Evolutionary conservation across 1,140 invertebrate species (phyloP).

Genomic region (Megalonaias nervosa): DNA sequence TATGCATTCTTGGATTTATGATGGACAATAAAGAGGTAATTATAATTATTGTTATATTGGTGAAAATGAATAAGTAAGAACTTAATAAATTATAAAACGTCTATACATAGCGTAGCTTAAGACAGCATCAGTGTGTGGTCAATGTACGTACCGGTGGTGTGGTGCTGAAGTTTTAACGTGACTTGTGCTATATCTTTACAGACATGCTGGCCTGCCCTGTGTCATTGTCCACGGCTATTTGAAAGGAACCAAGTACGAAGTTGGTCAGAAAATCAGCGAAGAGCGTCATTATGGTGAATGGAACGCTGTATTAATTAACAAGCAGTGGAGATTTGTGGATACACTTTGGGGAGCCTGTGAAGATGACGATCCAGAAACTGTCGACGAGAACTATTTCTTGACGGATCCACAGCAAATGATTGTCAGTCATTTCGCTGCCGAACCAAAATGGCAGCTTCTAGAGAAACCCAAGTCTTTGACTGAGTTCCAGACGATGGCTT

Average conservation of each 20-base stretch:
- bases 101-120: too few relatives aligned
- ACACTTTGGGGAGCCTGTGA: constrained; percentile 54
- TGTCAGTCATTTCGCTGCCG: constrained; percentile 73
- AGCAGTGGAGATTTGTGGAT: constrained; percentile 49
- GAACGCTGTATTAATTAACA: constrained; percentile 50
- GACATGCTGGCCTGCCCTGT: constrained; percentile 43
- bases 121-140: too few relatives aligned
- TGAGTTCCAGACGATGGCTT: constrained; percentile 42
- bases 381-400: constrained; percentile 71
- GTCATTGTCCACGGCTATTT: constrained; percentile 46
- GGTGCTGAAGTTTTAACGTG: too few relatives aligned
- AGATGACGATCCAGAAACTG: constrained; percentile 36
- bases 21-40: too few relatives aligned
- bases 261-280: constrained; percentile 45
- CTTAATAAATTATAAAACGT: too few relatives aligned
- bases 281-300: constrained; percentile 49
- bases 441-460: constrained; percentile 50
- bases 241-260: constrained; percentile 69
- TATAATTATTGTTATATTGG: too few relatives aligned
- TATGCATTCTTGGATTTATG: too few relatives aligned
- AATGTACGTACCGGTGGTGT: too few relatives aligned
- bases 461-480: constrained; percentile 35
- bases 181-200: constrained; percentile 7
- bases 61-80: too few relatives aligned
- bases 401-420: constrained; percentile 73